phyloP scores from a whole-genome alignment of 2,113 vertebrate species.

The Microtus montanus region DNA sequence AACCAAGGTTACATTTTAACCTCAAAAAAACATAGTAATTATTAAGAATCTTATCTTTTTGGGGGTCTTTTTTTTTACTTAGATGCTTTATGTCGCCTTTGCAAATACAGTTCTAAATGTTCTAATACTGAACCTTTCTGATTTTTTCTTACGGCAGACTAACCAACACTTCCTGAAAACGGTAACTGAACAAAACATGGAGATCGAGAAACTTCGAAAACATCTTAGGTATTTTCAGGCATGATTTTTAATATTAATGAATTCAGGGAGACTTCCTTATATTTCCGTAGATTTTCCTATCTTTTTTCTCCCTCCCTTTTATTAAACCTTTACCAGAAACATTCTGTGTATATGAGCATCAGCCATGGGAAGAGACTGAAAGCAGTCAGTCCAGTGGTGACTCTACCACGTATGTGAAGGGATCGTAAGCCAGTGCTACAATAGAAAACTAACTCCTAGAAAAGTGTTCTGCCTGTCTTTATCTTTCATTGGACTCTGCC shows the following conservation, averaged over 20 bases:
- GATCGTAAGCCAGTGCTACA: not conserved
- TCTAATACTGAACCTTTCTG: constrained; percentile 23
- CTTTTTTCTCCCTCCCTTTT: not conserved
- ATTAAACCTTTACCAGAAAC: constrained; percentile 16
- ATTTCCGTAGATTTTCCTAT: not conserved
- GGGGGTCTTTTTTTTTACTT: constrained; percentile 17
- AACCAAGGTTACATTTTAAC: not conserved
- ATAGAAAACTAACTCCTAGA: not conserved
- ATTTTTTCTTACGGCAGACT: constrained; percentile 84
- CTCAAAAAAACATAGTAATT: not conserved
- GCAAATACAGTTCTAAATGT: not conserved
- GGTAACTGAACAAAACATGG: constrained; percentile 89
- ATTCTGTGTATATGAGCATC: not conserved
- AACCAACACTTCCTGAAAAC: constrained; percentile 93
- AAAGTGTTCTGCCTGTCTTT: not conserved
- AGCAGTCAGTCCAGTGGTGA: not conserved
- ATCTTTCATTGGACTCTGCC: not conserved
- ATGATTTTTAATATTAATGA: constrained; percentile 33
- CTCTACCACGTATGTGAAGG: not conserved
- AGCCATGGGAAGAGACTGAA: not conserved
- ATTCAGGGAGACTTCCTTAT: not conserved
- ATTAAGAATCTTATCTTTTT: not conserved
- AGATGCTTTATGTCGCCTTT: not conserved
- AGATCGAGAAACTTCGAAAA: constrained; percentile 89
- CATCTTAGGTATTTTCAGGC: constrained; percentile 90